Evolutionary conservation across 2,888 invertebrate genomes (phyloP).

Genomic region (Julus scandinavius): DNA sequence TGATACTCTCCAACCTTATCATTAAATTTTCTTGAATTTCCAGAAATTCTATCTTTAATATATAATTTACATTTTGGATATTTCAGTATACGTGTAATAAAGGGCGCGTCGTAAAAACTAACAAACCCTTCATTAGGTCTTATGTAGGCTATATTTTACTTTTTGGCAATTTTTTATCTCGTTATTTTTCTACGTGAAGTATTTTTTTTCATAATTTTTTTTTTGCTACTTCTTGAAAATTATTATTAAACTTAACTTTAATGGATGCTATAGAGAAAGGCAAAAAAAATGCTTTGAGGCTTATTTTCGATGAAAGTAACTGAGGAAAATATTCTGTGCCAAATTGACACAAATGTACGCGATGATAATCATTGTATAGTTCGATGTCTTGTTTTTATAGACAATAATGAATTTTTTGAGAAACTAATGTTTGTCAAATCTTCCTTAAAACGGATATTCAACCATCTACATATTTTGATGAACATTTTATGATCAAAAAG

Average conservation of each 20-base stretch:
- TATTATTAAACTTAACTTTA: conserved; percentile 4
- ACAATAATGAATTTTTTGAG: too few relatives aligned
- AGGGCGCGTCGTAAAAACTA: neutral
- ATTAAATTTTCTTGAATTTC: neutral
- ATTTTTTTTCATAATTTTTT: neutral
- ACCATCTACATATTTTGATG: too few relatives aligned
- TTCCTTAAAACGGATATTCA: too few relatives aligned
- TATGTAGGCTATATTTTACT: neutral
- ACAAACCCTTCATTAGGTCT: conserved; percentile 13
- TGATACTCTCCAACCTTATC: neutral
- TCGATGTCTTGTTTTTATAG: too few relatives aligned
- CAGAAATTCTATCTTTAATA: conserved; percentile 6
- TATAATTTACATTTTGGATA: neutral
- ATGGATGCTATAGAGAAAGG: neutral
- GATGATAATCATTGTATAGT: too few relatives aligned
- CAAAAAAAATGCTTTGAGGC: neutral
- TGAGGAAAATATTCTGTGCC: neutral
- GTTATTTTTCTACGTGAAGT: neutral
- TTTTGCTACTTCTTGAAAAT: neutral
- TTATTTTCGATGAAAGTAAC: neutral
- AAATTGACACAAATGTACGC: too few relatives aligned
- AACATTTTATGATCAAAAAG: too few relatives aligned
- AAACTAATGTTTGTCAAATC: too few relatives aligned
- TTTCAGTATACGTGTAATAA: neutral
- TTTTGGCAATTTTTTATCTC: neutral